Percentiles rank a stretch among this genome's conserved stretches.
These are phyloP conservation scores for Brachypalpus laphriformis DNA, from an alignment of 2,888 invertebrate species.

Conservation along the genomic window DNA sequence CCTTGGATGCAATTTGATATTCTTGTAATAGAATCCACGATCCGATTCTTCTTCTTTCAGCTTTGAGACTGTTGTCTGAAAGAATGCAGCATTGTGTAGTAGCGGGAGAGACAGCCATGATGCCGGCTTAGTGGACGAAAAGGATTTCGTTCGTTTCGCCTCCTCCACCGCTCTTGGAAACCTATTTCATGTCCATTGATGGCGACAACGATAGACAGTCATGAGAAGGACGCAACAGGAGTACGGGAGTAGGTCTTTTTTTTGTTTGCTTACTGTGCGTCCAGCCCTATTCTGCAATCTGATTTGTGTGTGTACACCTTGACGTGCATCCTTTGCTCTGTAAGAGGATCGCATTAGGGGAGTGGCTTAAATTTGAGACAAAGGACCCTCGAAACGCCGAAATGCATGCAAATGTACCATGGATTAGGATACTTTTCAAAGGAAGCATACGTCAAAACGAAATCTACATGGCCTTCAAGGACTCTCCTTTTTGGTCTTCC, in stretches of 20 bases:
- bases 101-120: conserved; percentile 14
- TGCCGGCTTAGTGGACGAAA: conserved; percentile 46
- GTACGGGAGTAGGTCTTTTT: conserved; percentile 22
- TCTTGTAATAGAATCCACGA: conserved; percentile 75
- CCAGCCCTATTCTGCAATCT: conserved; percentile 34
- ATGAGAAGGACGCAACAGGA: conserved; percentile 61
- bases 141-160: conserved; percentile 34
- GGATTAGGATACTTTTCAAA: conserved; percentile 38
- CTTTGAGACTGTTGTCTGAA: conserved; percentile 30
- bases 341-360: conserved; percentile 57
- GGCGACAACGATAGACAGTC: conserved; percentile 62
- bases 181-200: conserved; percentile 60
- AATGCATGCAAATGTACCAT: conserved; percentile 49
- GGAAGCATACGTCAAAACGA: conserved; percentile 66
- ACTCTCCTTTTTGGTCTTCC: neutral
- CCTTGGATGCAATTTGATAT: conserved; percentile 74
- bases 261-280: conserved; percentile 16
- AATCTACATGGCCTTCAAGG: conserved; percentile 67
- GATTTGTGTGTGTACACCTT: conserved; percentile 55
- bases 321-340: conserved; percentile 59
- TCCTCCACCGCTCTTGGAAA: neutral
- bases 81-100: conserved; percentile 49
- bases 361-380: conserved; percentile 36
- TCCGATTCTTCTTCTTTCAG: conserved; percentile 71
- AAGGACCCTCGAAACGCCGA: conserved; percentile 64